A percentile compares a stretch with the other conserved stretches of the same genome.
These are phyloP conservation scores for Corticium candelabrum DNA, from an alignment of 37 sponge, comb jelly and placozoan genomes.

Conservation along the genomic window DNA sequence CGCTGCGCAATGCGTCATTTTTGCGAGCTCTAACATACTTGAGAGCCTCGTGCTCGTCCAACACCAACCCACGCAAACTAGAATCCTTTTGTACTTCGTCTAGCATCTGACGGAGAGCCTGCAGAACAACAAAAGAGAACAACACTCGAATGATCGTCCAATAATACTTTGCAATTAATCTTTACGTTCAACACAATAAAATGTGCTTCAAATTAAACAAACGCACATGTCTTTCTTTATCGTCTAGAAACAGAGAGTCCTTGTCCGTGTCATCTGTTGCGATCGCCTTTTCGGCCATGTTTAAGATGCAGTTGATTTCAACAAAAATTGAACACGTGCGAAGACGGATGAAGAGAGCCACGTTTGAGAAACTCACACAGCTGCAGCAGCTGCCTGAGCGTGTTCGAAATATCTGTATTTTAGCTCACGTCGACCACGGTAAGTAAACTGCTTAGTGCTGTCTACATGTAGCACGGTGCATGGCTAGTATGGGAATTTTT, in stretches of 20 bases:
- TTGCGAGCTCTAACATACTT: conserved; percentile 27
- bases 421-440: conserved; percentile 96
- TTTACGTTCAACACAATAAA: too few relatives aligned
- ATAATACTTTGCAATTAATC: too few relatives aligned
- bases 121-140: too few relatives aligned
- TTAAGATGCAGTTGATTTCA: too few relatives aligned
- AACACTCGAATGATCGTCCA: too few relatives aligned
- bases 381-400: conserved; percentile 46
- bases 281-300: not conserved
- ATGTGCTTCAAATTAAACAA: too few relatives aligned
- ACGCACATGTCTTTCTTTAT: too few relatives aligned
- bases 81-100: too few relatives aligned
- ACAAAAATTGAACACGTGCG: not conserved
- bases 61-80: too few relatives aligned
- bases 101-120: too few relatives aligned
- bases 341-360: not conserved
- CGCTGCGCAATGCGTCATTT: conserved; percentile 18
- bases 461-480: not conserved
- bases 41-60: conserved; percentile 23
- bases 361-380: not conserved
- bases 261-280: not conserved
- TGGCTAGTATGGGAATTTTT: not conserved
- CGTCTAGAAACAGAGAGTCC: too few relatives aligned
- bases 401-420: conserved; percentile 90
- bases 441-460: conserved; percentile 6